Base-by-base conservation (phyloP, 2,113 vertebrate species). In the Pristiophorus japonicus region DNA sequence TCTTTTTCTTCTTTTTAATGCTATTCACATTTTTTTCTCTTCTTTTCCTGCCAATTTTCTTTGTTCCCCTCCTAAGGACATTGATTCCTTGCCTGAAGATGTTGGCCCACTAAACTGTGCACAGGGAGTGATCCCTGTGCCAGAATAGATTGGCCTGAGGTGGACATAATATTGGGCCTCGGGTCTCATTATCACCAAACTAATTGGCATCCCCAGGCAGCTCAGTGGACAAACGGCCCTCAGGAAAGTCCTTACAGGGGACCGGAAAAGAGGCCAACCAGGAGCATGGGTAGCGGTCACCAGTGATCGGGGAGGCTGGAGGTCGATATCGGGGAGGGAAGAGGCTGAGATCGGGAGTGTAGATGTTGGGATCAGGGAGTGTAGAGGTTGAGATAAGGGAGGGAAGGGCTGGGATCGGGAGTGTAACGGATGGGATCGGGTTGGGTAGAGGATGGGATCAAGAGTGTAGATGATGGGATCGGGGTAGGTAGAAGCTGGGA, bases 1-100 rank as follows among this genome's bases (percentile, higher is more conserved):
- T 97, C 2, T 62, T 65, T 65, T 20, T 8, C n/a, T 38, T 27
- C 55, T 78, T n/a, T 78, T 11, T n/a, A n/a, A 78, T 16, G 0
- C 8, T 34, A n/a, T 73, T 73, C 70, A 24, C 10, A 51, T 87
- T 27, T 51, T 51, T 55, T 27, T 51, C 4, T 22, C 16, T 45
- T 18, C 16, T 84, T 75, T 75, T 75, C 34, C 70, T 34, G 27
- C 34, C 24, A 45, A 24, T 47, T 8, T 85, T 45, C 45, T 87
- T 87, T 87, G 47, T 11, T 51, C 24, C 75, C 11, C 2, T 5
- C 47, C 45, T 30, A 27, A 51, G 47, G 84, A 87, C 24, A 55
- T 2, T 55, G 47, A 0, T 78, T 12, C 12, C 2, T 14, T 78
- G n/a, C 14, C 73, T 73, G 8, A 14, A 78, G 7, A n/a, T 78